Evolutionary conservation across 2,113 vertebrate genomes (phyloP), one percentile per base, ranked within the genome.

Genomic region (Athene cunicularia): DNA sequence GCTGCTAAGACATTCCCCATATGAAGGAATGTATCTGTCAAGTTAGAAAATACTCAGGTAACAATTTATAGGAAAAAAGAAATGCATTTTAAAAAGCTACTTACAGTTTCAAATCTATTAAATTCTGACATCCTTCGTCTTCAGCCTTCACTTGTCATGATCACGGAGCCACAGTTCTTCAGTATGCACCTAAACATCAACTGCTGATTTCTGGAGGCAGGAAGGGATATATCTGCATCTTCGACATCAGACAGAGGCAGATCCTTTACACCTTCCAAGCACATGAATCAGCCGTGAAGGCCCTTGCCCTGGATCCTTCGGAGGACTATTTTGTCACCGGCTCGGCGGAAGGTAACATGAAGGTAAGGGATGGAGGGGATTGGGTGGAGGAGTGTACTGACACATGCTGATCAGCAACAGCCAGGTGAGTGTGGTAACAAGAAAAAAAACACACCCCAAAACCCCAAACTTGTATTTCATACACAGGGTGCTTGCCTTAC

Each of bases 311-410:
- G 95, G 99, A 99, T 84, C 93, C 98, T 92, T 99, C 98, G 2
- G 99, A 99, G 97, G 99, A 99, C 80, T 99, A 99, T 95, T 99
- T 99, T 59, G 99, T 99, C 53, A 99, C 99, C 1, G 99, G 99
- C 62, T 99, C 99, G 1, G 99, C 99, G 1, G 99, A 99, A 98
- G 99, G 99, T 39, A 99, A 99, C 97, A 99, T 99, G 98, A 99
- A 99, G 99, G 99, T 99, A 97, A 98, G 96, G 26, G 17, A 6
- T 3, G 7, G 50, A 33, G 62, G 2, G 32, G 37, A 18, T 73
- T 53, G 22, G 55, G n/a, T 3, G 7, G 50, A 33, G 62, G 2
- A 55, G 23, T 6, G 14, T 19, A 2, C 5, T 83, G 39, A 14
- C 35, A 6, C 6, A 6, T 2, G 10, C 41, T 56, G 53, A 26